Base-by-base conservation (phyloP, 2,888 invertebrate species). In the Laspeyria flexula region DNA sequence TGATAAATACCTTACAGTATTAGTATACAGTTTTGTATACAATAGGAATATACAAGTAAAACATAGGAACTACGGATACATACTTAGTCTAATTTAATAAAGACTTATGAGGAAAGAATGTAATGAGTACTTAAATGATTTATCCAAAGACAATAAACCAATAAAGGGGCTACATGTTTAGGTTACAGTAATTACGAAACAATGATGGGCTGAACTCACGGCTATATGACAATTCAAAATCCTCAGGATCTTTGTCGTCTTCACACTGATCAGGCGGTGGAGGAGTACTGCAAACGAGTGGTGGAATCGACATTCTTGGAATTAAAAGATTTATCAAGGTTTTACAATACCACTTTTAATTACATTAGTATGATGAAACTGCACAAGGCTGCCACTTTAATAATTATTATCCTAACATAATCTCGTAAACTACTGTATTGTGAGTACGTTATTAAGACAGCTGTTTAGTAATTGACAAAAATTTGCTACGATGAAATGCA, bases 191-290 rank as follows among this genome's bases (percentile, higher is more conserved):
- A 37, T 11, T 15, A 34, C 16, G 5, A 34, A 16, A 6, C 21
- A 37, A 5, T 37, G 11, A n/a, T 12, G 5, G 18, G 15, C 11
- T 35, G 7, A 27, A 86, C 91, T 87, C 73, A 92, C 93, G 77
- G 71, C 81, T 86, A 64, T 92, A 93, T 39, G 83, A 78, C 58
- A 90, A 71, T 74, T 88, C 90, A 66, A 88, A 92, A 60, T 93
- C 92, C 61, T 88, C 90, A 46, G 78, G 80, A 51, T 95, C 94
- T 77, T 94, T 94, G 54, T 94, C 94, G 55, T 94, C 94, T 47
- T 94, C 95, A 57, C 94, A 94, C 73, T 94, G 94, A 63, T 94
- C 94, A 52, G 94, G 91, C 53, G 95, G 95, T 58, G 95, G 95
- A 71, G 95, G 95, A 70, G 95, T 94, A 52, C 94, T 94, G 70